Evolutionary conservation across 2,888 invertebrate species (phyloP), one percentile per base, ranked within the genome.

Genomic region (Cinara cedri): DNA sequence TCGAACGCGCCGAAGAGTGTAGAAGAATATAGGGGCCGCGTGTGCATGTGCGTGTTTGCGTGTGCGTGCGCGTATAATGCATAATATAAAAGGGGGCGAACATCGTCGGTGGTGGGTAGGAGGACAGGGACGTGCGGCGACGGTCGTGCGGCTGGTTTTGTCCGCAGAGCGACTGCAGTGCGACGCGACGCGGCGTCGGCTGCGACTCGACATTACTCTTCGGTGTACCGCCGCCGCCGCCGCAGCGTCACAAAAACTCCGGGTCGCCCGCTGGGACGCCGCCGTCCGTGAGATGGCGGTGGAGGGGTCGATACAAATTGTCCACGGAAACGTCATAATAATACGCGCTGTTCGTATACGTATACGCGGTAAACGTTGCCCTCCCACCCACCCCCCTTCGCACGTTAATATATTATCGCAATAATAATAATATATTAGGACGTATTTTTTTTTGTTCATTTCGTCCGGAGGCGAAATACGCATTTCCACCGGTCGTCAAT

Each of bases 141-240:
- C 42, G 44, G 44, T 21, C 54, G 42, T 55, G 55, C 16, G 71
- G 57, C 19, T 16, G 44, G 24, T 68, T 76, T 57, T 76, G 44
- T 68, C 66, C 76, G 76, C 76, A 76, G 68, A 76, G 46, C 57
- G 55, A 46, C 76, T 68, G 76, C 76, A 76, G 55, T 76, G 76
- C 76, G 72, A 55, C 71, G 66, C 49, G 26, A 34, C 34, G n/a
- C 26, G 19, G 63, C 63, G 62, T 34, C 34, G 44, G 42, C 24
- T 34, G 34, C 49, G 16, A 34, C 63, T 51, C 21, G 63, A 63
- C 63, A 54, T 74, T 42, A 63, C 72, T 72, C 62, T 51, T 54
- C 19, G 54, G 34, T 24, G 34, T 21, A 51, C 68, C 51, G 19
- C 42, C n/a, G n/a, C 62, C 60, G 60, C 16, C 68, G 68, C 34